Conservation (phyloP, 1,140 invertebrate species). For the Bombus pyrosoma region DNA sequence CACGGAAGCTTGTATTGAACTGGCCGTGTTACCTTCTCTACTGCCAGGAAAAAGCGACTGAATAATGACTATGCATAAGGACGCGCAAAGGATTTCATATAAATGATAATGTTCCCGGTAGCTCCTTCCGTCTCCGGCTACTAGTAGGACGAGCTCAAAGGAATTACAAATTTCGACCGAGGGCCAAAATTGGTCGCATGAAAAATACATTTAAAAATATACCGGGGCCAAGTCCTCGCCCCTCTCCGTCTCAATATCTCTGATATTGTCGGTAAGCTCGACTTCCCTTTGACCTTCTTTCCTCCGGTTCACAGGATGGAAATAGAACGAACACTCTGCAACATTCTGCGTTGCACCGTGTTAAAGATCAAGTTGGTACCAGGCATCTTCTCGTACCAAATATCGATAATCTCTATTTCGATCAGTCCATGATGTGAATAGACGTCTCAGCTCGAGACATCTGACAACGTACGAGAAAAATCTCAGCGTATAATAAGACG, state of each 20-base stretch:
- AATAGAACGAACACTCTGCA: not conserved
- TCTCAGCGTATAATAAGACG: not conserved
- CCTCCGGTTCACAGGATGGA: not conserved
- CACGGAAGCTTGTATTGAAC: constrained; percentile 64
- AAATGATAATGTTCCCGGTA: constrained; percentile 78
- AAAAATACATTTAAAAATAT: constrained; percentile 71
- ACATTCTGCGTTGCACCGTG: not conserved
- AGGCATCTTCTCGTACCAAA: no score
- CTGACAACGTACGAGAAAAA: not conserved
- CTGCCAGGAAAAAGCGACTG: constrained; percentile 63
- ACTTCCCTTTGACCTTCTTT: constrained; percentile 25
- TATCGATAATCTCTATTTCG: no score
- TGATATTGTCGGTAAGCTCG: constrained; percentile 29
- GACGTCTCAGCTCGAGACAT: no score
- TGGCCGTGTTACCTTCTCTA: constrained; percentile 46
- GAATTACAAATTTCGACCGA: constrained; percentile 76
- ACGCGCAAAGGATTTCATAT: constrained; percentile 79
- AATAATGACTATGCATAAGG: constrained; percentile 80
- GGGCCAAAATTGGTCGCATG: constrained; percentile 69
- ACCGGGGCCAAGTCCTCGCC: not conserved
- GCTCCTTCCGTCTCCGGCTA: constrained; percentile 67
- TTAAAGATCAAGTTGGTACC: not conserved
- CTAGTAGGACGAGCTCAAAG: constrained; percentile 71
- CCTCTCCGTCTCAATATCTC: constrained; percentile 1
- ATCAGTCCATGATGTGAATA: no score